phyloP scores from a whole-genome alignment of 2,888 invertebrate species.

The Xestia rhomboidea region DNA sequence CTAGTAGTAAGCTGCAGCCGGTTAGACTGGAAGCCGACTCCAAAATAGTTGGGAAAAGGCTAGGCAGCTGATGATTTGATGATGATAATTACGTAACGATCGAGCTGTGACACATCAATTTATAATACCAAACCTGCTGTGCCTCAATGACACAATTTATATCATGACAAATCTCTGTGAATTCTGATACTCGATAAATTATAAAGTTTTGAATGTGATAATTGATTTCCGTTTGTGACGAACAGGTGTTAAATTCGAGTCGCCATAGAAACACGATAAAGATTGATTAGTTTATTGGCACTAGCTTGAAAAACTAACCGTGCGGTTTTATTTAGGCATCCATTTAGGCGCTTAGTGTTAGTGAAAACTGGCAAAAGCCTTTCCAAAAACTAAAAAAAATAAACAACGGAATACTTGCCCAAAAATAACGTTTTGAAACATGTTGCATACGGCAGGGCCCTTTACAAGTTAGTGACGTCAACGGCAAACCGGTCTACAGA shows the following conservation, averaged over 20 bases:
- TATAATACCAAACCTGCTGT: neutral
- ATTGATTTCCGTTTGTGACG: slow-evolving; percentile 16
- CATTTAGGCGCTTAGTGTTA: neutral
- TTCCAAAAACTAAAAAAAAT: neutral
- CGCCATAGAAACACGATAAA: neutral
- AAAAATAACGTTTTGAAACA: neutral
- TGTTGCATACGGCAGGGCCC: neutral
- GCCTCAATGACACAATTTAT: neutral
- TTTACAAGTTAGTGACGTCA: neutral
- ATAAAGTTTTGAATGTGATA: slow-evolving; percentile 6
- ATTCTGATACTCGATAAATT: slow-evolving; percentile 6
- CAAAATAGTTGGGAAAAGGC: too few relatives aligned
- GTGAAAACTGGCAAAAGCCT: neutral
- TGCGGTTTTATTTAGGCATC: neutral
- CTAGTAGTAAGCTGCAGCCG: too few relatives aligned
- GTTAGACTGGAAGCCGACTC: too few relatives aligned
- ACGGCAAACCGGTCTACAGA: neutral
- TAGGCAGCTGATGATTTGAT: too few relatives aligned
- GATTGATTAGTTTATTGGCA: slow-evolving; percentile 13
- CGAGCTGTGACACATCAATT: neutral
- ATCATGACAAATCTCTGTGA: neutral
- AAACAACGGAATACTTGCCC: neutral
- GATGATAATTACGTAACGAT: neutral
- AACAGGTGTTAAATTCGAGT: slow-evolving; percentile 16
- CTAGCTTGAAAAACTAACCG: neutral